phyloP scores from a whole-genome alignment of 2,888 invertebrate genomes.

The Ectemnius lituratus region DNA sequence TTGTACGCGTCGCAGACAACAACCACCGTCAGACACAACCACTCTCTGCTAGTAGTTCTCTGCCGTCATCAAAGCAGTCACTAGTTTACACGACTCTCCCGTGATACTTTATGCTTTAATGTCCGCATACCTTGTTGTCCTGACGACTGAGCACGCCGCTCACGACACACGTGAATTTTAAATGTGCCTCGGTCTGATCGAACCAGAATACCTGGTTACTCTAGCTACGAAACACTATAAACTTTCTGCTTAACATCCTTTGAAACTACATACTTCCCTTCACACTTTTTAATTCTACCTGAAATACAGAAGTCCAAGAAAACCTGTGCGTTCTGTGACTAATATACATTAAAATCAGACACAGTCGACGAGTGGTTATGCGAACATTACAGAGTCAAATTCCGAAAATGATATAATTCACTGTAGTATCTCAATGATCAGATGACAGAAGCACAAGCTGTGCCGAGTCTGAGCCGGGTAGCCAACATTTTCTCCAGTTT shows the following conservation, averaged over 20 bases:
- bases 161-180: conserved; percentile 49
- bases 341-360: no score
- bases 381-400: no score
- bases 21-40: no score
- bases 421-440: background rate
- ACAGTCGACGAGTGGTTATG: no score
- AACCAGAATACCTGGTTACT: conserved; percentile 33
- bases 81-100: conserved; percentile 43
- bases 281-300: no score
- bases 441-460: no score
- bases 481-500: background rate
- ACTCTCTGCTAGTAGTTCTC: no score
- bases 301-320: no score
- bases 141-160: conserved; percentile 31
- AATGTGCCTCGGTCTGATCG: conserved; percentile 31
- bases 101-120: conserved; percentile 59
- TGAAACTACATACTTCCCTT: no score
- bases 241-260: background rate
- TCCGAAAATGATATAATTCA: no score
- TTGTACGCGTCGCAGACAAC: no score
- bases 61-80: conserved; percentile 45
- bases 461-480: background rate
- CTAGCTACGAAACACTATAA: conserved; percentile 12
- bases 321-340: no score
- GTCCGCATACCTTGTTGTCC: conserved; percentile 53